These are phyloP conservation scores for Caerostris extrusa DNA, from an alignment of 1,140 invertebrate species.

Conservation along the genomic window DNA sequence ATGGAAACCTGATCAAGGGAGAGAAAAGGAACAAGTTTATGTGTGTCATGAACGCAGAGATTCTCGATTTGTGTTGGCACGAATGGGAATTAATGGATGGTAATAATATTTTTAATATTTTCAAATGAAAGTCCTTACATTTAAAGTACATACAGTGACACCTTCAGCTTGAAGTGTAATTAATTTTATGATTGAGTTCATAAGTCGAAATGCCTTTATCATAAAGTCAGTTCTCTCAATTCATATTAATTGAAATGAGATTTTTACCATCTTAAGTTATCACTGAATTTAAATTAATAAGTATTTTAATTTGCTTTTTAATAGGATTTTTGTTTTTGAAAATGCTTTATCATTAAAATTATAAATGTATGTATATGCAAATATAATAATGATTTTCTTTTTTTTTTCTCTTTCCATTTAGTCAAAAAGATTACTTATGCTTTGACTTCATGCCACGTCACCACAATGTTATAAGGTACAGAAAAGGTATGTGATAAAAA, in stretches of 20 bases:
- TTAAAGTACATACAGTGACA: too few relatives aligned
- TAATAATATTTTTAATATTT: constrained; percentile 80
- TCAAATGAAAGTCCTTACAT: neutral
- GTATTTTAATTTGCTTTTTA: too few relatives aligned
- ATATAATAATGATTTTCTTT: neutral
- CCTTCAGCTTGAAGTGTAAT: too few relatives aligned
- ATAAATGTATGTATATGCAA: neutral
- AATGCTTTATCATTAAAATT: neutral
- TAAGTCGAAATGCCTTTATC: too few relatives aligned
- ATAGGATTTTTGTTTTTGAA: too few relatives aligned
- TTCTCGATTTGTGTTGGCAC: constrained; percentile 95
- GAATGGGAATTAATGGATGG: constrained; percentile 97
- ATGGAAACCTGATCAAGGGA: constrained; percentile 93
- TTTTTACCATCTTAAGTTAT: too few relatives aligned
- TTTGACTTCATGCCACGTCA: constrained; percentile 97
- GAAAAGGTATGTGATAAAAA: constrained; percentile 87
- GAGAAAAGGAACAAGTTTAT: constrained; percentile 94
- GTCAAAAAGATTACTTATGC: constrained; percentile 98
- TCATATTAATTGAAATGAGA: too few relatives aligned
- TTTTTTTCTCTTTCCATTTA: constrained; percentile 81
- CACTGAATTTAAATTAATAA: too few relatives aligned
- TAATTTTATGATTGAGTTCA: too few relatives aligned
- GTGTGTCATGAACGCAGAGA: constrained; percentile 93
- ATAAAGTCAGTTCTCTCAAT: too few relatives aligned
- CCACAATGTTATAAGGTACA: constrained; percentile 96